phyloP scores from a whole-genome alignment of 1,140 invertebrate genomes.

The Sinonovacula constricta region DNA sequence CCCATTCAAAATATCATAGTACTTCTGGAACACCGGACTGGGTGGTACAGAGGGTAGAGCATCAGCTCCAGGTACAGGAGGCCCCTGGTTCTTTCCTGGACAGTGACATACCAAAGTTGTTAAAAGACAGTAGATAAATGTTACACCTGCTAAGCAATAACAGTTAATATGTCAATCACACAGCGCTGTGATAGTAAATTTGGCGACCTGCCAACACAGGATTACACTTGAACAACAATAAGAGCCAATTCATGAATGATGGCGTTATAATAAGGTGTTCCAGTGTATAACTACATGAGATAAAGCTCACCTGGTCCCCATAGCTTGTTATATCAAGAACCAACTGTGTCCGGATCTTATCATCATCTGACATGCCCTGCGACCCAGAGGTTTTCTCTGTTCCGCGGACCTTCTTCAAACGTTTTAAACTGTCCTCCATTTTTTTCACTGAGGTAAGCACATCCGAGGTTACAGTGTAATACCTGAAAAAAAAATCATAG shows the following conservation, averaged over 20 bases:
- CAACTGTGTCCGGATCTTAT: slow-evolving; percentile 95
- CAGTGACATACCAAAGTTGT: too few species aligned
- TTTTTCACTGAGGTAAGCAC: slow-evolving; percentile 95
- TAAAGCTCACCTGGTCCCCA: slow-evolving; percentile 75
- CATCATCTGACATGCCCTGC: slow-evolving; percentile 87
- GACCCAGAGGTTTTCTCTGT: slow-evolving; percentile 66
- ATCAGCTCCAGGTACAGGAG: too few species aligned
- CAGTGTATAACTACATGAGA: too few species aligned
- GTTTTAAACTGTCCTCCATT: slow-evolving; percentile 96
- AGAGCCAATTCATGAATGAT: not conserved
- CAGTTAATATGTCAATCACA: not conserved
- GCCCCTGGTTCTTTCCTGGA: too few species aligned
- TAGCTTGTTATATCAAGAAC: slow-evolving; percentile 88
- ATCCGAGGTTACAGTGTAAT: slow-evolving; percentile 88
- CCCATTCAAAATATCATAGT: not conserved
- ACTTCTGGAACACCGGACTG: not conserved
- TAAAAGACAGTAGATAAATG: not conserved
- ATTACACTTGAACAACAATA: not conserved
- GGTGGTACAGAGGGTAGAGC: too few species aligned
- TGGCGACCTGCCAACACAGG: not conserved
- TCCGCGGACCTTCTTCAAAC: slow-evolving; percentile 91
- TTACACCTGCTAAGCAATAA: not conserved
- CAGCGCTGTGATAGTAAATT: not conserved
- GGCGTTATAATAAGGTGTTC: too few species aligned
- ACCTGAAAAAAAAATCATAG: too few species aligned